Evolutionary conservation across 2,113 vertebrate genomes (phyloP).

Genomic region (Merops nubicus): DNA sequence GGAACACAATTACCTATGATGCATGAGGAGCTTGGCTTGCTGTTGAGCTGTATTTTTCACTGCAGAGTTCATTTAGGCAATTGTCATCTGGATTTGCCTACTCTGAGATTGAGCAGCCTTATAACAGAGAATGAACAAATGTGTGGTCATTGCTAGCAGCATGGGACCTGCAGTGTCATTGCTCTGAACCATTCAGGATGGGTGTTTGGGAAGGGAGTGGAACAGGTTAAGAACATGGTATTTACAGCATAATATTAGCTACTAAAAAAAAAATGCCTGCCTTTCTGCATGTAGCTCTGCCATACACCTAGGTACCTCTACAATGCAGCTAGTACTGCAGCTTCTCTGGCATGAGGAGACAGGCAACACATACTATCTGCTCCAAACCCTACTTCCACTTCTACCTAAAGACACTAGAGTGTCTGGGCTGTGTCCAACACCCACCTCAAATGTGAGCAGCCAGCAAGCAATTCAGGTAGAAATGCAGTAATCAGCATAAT

Average conservation of each 20-base stretch:
- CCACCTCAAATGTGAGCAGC: not conserved
- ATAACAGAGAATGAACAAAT: not conserved
- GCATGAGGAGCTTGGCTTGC: not conserved
- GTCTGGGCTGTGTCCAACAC: not conserved
- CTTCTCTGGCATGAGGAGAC: not conserved
- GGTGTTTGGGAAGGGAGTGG: not conserved
- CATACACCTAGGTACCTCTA: not conserved
- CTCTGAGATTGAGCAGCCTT: not conserved
- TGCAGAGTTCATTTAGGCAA: not conserved
- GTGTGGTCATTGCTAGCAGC: not conserved
- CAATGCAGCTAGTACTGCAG: not conserved
- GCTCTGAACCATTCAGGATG: not conserved
- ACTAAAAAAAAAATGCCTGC: not conserved
- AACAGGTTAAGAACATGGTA: not conserved
- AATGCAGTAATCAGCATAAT: not conserved
- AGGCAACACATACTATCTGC: not conserved
- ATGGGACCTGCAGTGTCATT: not conserved
- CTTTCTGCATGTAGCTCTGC: not conserved
- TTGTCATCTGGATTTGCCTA: not conserved
- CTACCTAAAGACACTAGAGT: not conserved
- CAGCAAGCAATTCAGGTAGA: not conserved
- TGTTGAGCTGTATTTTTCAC: not conserved
- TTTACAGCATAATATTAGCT: not conserved
- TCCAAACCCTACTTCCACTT: not conserved
- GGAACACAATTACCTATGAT: not conserved